These are phyloP conservation scores for Achroia grisella DNA, from an alignment of 1,140 invertebrate genomes.

Conservation along the genomic window DNA sequence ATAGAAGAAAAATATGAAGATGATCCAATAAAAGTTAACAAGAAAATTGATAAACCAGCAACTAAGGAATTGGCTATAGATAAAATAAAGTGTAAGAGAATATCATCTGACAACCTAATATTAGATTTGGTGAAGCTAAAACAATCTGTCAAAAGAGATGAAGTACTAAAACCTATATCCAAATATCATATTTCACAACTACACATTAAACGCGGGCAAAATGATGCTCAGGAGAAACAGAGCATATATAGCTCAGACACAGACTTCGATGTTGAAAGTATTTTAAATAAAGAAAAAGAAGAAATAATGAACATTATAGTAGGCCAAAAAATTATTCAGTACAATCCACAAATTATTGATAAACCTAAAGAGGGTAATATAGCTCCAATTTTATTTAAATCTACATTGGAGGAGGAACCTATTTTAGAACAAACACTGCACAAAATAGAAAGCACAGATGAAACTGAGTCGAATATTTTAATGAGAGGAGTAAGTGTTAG, in stretches of 20 bases:
- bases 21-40: slow-evolving; percentile 4
- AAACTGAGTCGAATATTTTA: no score
- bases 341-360: slow-evolving; percentile 16
- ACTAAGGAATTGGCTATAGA: slow-evolving; percentile 24
- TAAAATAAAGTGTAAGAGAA: slow-evolving; percentile 23
- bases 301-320: slow-evolving; percentile 35
- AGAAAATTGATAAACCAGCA: slow-evolving; percentile 9
- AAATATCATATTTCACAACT: slow-evolving; percentile 9
- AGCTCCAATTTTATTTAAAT: slow-evolving; percentile 25
- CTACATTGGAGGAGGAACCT: slow-evolving; percentile 14
- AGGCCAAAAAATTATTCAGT: slow-evolving; percentile 40
- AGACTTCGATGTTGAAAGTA: slow-evolving; percentile 31
- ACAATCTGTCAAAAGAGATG: slow-evolving; percentile 14
- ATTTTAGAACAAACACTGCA: background rate
- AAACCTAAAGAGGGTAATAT: slow-evolving; percentile 12
- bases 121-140: slow-evolving; percentile 31
- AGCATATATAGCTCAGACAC: slow-evolving; percentile 30
- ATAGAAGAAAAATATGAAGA: no score
- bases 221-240: slow-evolving; percentile 12
- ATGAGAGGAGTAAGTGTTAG: no score
- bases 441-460: no score
- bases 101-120: slow-evolving; percentile 28
- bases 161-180: slow-evolving; percentile 6
- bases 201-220: slow-evolving; percentile 7
- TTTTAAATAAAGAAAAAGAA: slow-evolving; percentile 12